Evolutionary conservation across 2,888 invertebrate genomes (phyloP), one percentile per base, ranked within the genome.

Genomic region (Luperina testacea): DNA sequence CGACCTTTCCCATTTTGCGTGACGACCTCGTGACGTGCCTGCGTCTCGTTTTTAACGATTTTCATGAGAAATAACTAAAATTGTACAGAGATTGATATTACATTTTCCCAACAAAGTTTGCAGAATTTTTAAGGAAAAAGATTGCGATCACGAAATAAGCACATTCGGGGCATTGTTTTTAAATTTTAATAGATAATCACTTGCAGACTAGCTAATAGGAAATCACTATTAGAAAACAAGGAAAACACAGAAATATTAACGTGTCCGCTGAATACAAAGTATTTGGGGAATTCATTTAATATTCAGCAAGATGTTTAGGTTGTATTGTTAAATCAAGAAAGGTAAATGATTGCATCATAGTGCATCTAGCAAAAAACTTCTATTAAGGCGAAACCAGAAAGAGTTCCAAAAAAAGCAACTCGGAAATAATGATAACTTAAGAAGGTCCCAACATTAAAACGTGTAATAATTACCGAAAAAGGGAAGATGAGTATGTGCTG

Each of bases 61-160:
- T 75, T 74, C 20, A 27, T 69, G 64, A 74, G 75, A 75, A 73
- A 64, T 0, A 48, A 59, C 27, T 17, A 64, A 42, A 71, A 64
- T 20, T 45, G 45, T 57, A 51, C 13, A 1, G 15, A 48, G 13
- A 42, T 51, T 59, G 20, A 11, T 42, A 42, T 15, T 42, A 13
- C 38, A 27, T 57, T 51, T 59, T 27, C 27, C 9, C 7, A n/a
- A 81, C 2, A 45, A 17, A 45, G 1, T 11, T n/a, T 20, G 2
- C 45, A 15, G 15, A 24, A 0, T 27, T 57, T 20, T 20, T 24
- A 45, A n/a, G 15, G 20, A 42, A 51, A 15, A 45, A 17, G 6
- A 53, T 59, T 57, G 13, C 1, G 24, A 5, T 11, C 13, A 2
- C 0, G 8, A 45, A 74, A 20, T 51, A 42, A 17, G n/a, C 38